Base-by-base conservation (phyloP, 2,113 vertebrate species). In the Furnarius figulus region DNA sequence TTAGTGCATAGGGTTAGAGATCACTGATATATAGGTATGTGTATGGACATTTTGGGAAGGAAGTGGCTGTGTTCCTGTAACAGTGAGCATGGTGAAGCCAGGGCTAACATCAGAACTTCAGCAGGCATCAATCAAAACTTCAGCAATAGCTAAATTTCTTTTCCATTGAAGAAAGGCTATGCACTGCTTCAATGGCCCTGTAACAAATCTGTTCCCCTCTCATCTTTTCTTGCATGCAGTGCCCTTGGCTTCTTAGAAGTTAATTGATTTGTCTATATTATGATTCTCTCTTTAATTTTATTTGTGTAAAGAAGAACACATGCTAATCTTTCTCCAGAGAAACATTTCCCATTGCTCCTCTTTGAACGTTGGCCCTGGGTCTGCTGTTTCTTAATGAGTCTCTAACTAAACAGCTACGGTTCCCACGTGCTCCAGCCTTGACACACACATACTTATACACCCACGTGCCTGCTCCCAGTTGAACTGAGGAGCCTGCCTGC, bases 231-330 rank as follows among this genome's bases (percentile, higher is more conserved):
- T 93, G 72, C 59, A 25, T 80, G 56, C 28, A 9, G 30, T 74
- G 93, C 62, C 75, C 87, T 94, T 95, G 94, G 90, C 85, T 93
- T 93, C 94, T 91, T 66, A 62, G 85, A 94, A 96, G 89, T 89
- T 96, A 97, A 95, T 91, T 90, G 89, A 95, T 94, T 95, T 87
- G 74, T 90, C 94, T 78, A 8, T 90, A 89, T 93, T 93, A 85
- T 42, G n/a, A 73, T 72, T 73, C 81, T 85, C n/a, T 62, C 58
- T 94, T 82, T 89, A 95, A 82, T 96, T 95, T 94, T 96, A 91
- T 96, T 93, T 95, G 65, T 87, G 77, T 91, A 78, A 93, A 96
- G 95, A 81, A 86, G 72, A 71, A 63, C 89, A 68, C 4, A 12
- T 0, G 2, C 77, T 92, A 68, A 95, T 95, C 94, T 95, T 95